Conservation (phyloP, 2,113 vertebrate genomes). For the Pelobates fuscus region DNA sequence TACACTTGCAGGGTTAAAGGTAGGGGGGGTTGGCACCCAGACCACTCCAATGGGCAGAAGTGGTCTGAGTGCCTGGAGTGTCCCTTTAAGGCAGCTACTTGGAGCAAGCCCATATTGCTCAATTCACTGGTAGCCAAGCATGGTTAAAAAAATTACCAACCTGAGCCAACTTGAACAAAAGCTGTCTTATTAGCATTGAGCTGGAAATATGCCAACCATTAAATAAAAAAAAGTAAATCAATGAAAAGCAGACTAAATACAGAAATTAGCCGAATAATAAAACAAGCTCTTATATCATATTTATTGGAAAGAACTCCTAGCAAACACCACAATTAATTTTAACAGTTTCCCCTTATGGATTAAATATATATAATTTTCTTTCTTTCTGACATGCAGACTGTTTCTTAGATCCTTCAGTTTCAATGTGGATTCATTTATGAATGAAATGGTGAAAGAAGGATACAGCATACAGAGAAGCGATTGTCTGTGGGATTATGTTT, state of each 20-base stretch:
- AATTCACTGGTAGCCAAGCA: no score
- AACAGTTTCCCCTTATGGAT: not conserved
- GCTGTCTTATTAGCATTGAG: no score
- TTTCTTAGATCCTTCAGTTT: conserved; percentile 11
- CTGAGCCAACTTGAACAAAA: no score
- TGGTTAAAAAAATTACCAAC: no score
- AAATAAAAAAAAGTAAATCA: not conserved
- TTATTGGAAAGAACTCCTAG: not conserved
- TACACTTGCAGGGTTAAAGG: no score
- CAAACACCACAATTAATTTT: not conserved
- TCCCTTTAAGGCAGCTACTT: no score
- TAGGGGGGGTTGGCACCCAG: no score
- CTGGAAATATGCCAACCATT: no score
- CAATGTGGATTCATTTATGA: conserved; percentile 19
- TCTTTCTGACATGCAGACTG: not conserved
- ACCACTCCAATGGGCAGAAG: no score
- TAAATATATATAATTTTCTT: no score
- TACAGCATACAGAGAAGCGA: conserved; percentile 30
- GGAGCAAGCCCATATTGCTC: no score
- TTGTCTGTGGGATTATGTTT: conserved; percentile 46
- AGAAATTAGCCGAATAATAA: not conserved
- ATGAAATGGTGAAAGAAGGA: conserved; percentile 26
- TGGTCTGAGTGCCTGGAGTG: no score
- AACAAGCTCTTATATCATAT: not conserved
- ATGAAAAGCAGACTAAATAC: not conserved